Conservation (phyloP, 2,797 vertebrate genomes). For the Channallabes apus region DNA sequence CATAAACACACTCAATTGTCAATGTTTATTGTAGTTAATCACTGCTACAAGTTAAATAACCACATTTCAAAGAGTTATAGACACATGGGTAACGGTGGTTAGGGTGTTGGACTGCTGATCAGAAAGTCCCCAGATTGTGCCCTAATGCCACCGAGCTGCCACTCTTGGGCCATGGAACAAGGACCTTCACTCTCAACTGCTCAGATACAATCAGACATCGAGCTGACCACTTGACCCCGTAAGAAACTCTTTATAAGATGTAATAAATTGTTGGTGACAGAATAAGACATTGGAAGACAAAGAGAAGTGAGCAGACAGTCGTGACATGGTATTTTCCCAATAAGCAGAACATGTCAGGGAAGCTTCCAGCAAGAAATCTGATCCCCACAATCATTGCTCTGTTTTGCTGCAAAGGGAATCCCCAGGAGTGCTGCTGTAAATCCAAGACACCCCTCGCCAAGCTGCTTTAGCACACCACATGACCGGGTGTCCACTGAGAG, state of each 20-base stretch:
- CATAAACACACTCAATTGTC: slow-evolving; percentile 36
- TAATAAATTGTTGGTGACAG: slow-evolving; percentile 2
- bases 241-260: background rate
- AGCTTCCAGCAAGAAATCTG: slow-evolving; percentile 39
- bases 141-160: too few relatives aligned
- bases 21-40: background rate
- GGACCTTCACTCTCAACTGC: too few relatives aligned
- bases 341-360: slow-evolving; percentile 31
- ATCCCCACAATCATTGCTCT: slow-evolving; percentile 26
- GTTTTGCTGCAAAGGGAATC: slow-evolving; percentile 35
- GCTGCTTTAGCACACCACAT: slow-evolving; percentile 14
- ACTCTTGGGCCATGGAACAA: too few relatives aligned
- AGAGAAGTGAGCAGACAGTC: background rate
- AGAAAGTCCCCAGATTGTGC: too few relatives aligned
- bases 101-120: too few relatives aligned
- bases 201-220: too few relatives aligned
- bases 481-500: slow-evolving; percentile 27
- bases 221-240: too few relatives aligned
- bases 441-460: background rate
- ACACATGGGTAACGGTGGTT: background rate
- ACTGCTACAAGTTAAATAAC: slow-evolving; percentile 20
- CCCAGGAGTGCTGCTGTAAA: slow-evolving; percentile 26
- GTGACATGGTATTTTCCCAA: slow-evolving; percentile 45
- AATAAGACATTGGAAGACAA: slow-evolving; percentile 7
- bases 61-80: slow-evolving; percentile 18